Percentiles rank a stretch among this genome's conserved stretches.
Conservation (phyloP, 2,888 invertebrate genomes). For the Pachymerium ferrugineum region DNA sequence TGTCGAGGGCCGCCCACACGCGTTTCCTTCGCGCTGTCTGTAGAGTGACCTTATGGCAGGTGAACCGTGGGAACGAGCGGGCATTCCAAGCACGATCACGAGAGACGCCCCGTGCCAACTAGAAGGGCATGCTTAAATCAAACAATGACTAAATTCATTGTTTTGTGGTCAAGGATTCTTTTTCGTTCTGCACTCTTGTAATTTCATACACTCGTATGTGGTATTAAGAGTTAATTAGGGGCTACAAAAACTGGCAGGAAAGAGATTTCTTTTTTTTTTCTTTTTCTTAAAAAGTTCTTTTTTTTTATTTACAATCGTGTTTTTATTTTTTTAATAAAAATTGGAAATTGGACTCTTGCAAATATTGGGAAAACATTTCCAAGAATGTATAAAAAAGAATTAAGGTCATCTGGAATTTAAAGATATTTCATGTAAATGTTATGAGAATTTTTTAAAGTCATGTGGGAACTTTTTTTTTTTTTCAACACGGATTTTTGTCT, state of each 20-base stretch:
- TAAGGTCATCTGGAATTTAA: too few relatives aligned
- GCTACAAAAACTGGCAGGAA: background rate
- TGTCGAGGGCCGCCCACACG: background rate
- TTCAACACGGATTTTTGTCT: too few relatives aligned
- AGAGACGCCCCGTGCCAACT: background rate
- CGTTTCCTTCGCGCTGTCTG: background rate
- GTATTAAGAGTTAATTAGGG: background rate
- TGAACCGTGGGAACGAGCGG: conserved; percentile 2
- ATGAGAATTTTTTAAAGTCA: too few relatives aligned
- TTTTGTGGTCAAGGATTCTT: background rate
- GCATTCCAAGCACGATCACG: background rate
- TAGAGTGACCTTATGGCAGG: background rate
- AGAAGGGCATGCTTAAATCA: background rate
- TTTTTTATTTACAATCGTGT: too few relatives aligned
- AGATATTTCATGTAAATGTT: too few relatives aligned
- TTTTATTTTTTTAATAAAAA: too few relatives aligned
- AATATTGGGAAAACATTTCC: too few relatives aligned
- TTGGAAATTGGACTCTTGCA: too few relatives aligned
- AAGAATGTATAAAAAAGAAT: too few relatives aligned
- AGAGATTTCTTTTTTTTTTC: too few relatives aligned
- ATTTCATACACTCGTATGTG: background rate
- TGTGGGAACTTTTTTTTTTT: too few relatives aligned
- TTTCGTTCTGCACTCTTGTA: background rate
- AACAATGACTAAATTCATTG: background rate
- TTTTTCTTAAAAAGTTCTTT: too few relatives aligned